Base-by-base conservation (phyloP, 1,140 invertebrate species). In the Bombyx mori region DNA sequence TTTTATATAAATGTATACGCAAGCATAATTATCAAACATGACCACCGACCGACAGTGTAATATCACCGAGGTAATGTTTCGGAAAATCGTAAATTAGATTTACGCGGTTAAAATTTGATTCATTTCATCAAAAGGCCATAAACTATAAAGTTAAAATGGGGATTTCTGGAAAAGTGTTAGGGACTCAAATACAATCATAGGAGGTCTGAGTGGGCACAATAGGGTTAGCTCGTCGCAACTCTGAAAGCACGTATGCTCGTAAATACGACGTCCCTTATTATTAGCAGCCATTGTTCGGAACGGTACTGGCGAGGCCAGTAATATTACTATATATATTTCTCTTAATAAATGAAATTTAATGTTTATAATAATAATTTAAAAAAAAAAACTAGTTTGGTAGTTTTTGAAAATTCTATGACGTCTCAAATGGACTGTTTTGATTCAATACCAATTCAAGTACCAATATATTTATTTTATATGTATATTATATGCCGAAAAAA, bases 201-300 rank as follows among this genome's bases (percentile, higher is more conserved):
- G 83, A 86, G 83, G 83, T 86, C 81, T 74, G 75, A 73, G 79
- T 74, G 76, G 73, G 80, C 68, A 85, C 81, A 85, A 86, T 84
- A 78, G 79, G 72, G 72, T 67, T 75, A 72, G 73, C 77, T 76
- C 78, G 79, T 82, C 82, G 75, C 75, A 75, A 71, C 68, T 72
- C 68, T 63, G 74, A 82, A 69, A 75, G 83, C 83, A 85, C 83
- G 80, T 86, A 85, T 83, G 78, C 68, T 85, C 83, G 79, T 86
- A 86, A 86, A 86, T 86, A 85, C 78, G 71, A 78, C 73, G 80
- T 81, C 73, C 79, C 77, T 83, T 83, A 85, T 86, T 86, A 86
- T 86, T 86, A 85, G 76, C 79, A 71, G 69, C 79, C 74, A 86
- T 86, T 86, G 83, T 87, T 85, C 79, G 71, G 69, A 65, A 77